phyloP scores from a whole-genome alignment of 2,113 vertebrate species.

The Datnioides undecimradiatus region DNA sequence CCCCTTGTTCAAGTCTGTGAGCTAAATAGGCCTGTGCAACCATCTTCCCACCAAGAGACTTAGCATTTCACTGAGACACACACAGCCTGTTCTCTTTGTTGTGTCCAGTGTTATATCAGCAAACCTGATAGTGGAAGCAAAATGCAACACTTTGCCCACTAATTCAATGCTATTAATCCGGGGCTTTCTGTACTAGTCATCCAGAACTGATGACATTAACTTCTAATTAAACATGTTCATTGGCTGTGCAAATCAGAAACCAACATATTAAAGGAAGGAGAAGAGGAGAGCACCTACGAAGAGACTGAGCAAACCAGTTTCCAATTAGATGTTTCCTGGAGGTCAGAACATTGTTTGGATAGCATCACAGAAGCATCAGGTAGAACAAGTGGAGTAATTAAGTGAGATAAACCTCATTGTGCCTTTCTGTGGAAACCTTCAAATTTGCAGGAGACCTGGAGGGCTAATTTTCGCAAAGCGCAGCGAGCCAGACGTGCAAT shows the following conservation, averaged over 20 bases:
- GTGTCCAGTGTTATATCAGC: background rate
- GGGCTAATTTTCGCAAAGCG: background rate
- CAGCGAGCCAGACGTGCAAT: constrained; percentile 2
- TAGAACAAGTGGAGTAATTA: constrained; percentile 33
- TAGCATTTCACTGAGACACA: background rate
- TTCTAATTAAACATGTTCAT: constrained; percentile 5
- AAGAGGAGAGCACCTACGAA: background rate
- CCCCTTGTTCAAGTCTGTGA: background rate
- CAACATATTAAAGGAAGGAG: background rate
- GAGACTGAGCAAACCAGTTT: background rate
- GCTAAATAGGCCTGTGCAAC: background rate
- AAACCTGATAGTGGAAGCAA: background rate
- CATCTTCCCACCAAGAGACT: constrained; percentile 17
- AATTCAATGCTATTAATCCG: background rate
- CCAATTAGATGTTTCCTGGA: background rate
- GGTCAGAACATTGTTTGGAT: constrained; percentile 16
- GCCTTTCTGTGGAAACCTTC: constrained; percentile 17
- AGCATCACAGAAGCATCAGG: background rate
- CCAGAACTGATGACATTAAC: constrained; percentile 6
- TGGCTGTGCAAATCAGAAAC: background rate
- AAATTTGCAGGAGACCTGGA: constrained; percentile 6
- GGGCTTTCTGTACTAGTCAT: background rate
- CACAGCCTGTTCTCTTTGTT: background rate
- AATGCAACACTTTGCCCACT: background rate
- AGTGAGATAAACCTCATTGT: constrained; percentile 10